Evolutionary conservation across 2,113 vertebrate genomes (phyloP).

Genomic region (Protobothrops flavoviridis): DNA sequence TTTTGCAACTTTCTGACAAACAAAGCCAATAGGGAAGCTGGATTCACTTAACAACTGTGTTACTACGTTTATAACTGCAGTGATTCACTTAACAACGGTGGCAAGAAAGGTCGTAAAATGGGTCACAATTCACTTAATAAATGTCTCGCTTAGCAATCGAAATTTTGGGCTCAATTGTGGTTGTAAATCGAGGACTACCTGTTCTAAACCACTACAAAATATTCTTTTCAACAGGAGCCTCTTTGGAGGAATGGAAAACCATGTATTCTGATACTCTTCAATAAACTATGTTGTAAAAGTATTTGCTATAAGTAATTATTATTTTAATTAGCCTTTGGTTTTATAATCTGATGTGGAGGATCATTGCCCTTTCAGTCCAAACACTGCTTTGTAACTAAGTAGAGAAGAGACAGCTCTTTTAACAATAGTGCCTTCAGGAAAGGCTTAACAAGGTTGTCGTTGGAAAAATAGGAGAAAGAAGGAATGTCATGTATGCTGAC

Average conservation of each 20-base stretch:
- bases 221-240: not conserved
- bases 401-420: not conserved
- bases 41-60: too few species aligned
- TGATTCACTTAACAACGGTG: too few species aligned
- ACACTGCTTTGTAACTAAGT: not conserved
- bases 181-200: too few species aligned
- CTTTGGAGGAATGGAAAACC: not conserved
- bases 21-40: too few species aligned
- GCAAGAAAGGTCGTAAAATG: too few species aligned
- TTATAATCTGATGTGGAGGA: not conserved
- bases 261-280: not conserved
- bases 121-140: too few species aligned
- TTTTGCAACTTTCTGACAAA: too few species aligned
- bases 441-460: not conserved
- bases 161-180: too few species aligned
- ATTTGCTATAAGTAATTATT: slow-evolving; percentile 11
- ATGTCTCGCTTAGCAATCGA: too few species aligned
- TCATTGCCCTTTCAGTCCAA: not conserved
- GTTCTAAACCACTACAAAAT: not conserved
- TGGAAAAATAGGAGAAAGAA: not conserved
- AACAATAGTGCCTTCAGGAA: not conserved
- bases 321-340: not conserved
- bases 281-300: not conserved
- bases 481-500: not conserved
- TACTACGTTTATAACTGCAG: too few species aligned